Evolutionary conservation across 2,113 vertebrate genomes (phyloP).

Genomic region (Malurus elegans): DNA sequence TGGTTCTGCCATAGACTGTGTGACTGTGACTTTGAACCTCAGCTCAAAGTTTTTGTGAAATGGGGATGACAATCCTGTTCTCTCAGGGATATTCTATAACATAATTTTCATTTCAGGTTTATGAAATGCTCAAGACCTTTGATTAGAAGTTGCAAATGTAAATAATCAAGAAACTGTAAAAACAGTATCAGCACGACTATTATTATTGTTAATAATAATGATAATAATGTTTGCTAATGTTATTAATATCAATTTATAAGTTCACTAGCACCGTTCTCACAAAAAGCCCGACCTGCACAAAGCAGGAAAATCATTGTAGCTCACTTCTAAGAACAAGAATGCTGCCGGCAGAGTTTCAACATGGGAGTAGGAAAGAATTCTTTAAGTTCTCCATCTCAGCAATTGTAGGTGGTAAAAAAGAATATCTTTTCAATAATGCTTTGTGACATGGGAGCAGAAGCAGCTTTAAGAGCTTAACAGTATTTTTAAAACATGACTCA

Average conservation of each 20-base stretch:
- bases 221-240: neutral
- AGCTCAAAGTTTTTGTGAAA: neutral
- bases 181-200: neutral
- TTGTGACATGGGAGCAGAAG: constrained; percentile 36
- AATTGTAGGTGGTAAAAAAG: constrained; percentile 42
- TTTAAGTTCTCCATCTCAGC: constrained; percentile 20
- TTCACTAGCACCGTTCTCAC: neutral
- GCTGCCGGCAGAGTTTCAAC: neutral
- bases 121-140: neutral
- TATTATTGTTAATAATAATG: neutral
- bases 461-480: constrained; percentile 4
- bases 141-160: neutral
- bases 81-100: neutral
- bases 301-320: neutral
- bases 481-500: constrained; percentile 50
- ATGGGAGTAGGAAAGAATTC: constrained; percentile 2
- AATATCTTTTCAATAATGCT: constrained; percentile 45
- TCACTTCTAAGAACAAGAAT: constrained; percentile 12
- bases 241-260: neutral
- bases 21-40: constrained; percentile 51
- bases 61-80: neutral
- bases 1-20: constrained; percentile 22
- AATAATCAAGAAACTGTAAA: neutral
- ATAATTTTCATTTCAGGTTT: neutral
- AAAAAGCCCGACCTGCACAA: neutral